A percentile compares a stretch with the other conserved stretches of the same genome.
These are phyloP conservation scores for Chrysaora quinquecirrha DNA, from an alignment of 30 jellyfish, hydroid and myxozoan species.

Conservation along the genomic window DNA sequence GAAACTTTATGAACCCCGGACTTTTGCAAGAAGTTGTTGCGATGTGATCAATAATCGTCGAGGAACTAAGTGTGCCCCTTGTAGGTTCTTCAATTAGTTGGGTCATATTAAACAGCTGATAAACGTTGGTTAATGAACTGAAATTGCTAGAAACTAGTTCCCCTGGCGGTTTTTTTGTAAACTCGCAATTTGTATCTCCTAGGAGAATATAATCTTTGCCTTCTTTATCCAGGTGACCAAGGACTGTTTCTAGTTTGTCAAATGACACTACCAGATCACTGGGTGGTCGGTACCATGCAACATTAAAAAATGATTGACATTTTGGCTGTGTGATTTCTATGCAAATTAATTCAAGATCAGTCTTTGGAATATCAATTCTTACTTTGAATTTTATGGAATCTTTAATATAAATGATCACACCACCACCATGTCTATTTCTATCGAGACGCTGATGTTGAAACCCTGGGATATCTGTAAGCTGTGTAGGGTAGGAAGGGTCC, in stretches of 20 bases:
- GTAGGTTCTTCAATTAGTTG: conserved; percentile 41
- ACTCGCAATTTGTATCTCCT: conserved; percentile 45
- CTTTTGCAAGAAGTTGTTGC: conserved; percentile 6
- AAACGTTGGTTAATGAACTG: neutral
- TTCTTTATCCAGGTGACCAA: conserved; percentile 33
- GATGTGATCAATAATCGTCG: conserved; percentile 10
- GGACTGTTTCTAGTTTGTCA: conserved; percentile 20
- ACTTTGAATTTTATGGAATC: conserved; percentile 21
- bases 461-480: neutral
- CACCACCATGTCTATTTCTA: conserved; percentile 29
- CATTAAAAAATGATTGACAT: conserved; percentile 16
- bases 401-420: conserved; percentile 31
- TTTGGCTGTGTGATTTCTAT: conserved; percentile 21
- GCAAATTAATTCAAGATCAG: conserved; percentile 27
- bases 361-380: conserved; percentile 24
- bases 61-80: conserved; percentile 6
- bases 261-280: conserved; percentile 24
- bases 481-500: conserved; percentile 16
- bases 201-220: conserved; percentile 27
- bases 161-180: neutral
- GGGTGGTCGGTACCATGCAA: conserved; percentile 60
- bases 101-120: conserved; percentile 3
- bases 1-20: too few species aligned
- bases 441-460: conserved; percentile 4
- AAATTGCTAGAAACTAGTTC: neutral